Conservation (phyloP, 2,113 vertebrate species). For the Eudyptes chrysolophus region DNA sequence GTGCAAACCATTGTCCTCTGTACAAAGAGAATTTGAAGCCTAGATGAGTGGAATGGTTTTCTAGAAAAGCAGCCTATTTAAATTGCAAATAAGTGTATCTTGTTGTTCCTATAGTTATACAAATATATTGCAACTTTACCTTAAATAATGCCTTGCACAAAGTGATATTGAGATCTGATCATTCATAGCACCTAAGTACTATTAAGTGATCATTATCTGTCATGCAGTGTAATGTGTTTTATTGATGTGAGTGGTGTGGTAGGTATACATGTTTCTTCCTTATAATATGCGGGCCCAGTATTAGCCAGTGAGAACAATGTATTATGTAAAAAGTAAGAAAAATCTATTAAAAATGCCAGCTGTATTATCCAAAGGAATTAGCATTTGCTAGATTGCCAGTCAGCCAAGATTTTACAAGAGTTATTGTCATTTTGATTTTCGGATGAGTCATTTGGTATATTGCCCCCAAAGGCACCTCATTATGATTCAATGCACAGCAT, state of each 20-base stretch:
- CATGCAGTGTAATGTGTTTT: background rate
- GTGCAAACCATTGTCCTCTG: background rate
- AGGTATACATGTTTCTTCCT: background rate
- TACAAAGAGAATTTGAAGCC: background rate
- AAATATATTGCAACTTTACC: background rate
- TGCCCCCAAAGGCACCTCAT: slow-evolving; percentile 71
- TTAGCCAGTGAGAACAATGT: background rate
- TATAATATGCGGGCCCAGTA: background rate
- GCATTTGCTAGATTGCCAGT: slow-evolving; percentile 53
- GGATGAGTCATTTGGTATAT: slow-evolving; percentile 76
- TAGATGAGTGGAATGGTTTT: background rate
- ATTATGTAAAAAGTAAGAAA: slow-evolving; percentile 18
- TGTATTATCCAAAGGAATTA: slow-evolving; percentile 32
- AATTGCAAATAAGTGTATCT: background rate
- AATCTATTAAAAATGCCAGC: slow-evolving; percentile 14
- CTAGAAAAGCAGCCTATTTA: background rate
- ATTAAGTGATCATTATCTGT: background rate
- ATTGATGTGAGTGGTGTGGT: background rate
- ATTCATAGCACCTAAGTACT: background rate
- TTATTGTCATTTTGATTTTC: slow-evolving; percentile 74
- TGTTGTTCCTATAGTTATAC: background rate
- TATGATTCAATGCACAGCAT: slow-evolving; percentile 77
- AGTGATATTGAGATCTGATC: background rate
- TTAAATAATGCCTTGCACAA: background rate
- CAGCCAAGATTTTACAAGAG: slow-evolving; percentile 58